Evolutionary conservation across 2,797 vertebrate species (phyloP), one percentile per base, ranked within the genome.

Genomic region (Chiloscyllium punctatum): DNA sequence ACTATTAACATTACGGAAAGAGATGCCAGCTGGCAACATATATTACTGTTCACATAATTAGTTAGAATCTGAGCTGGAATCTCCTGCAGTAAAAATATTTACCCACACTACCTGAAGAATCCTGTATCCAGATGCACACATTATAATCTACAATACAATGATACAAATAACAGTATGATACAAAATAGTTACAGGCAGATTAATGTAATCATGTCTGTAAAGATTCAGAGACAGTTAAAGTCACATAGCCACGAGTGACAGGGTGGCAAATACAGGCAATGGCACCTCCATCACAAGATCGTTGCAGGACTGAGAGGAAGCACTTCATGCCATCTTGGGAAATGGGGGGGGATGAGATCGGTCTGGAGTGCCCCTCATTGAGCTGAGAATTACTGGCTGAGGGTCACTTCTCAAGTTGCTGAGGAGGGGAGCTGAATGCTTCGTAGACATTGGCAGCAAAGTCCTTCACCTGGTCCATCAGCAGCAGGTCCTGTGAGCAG

Each of bases 371-470:
- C 21, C 90, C 42, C 71, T 95, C 94, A 30, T 25, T 33, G 87
- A 15, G 23, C 30, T 18, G 53, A 30, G 13, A 62, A 53, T 16
- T 15, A 90, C 42, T 95, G 13, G 30, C 71, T 53, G 48, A 37
- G 94, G 30, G 42, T 95, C 27, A 77, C 48, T 98, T 98, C 96
- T 98, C 98, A 96, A 98, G 97, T 96, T 98, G 98, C 33, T 98
- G 98, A 94, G 98, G 57, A 8, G 8, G 97, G 33, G 98, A 97
- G 97, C 99, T 99, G 97, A 99, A 99, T 68, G 98, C 98, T 97
- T 99, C 99, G 27, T 99, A 99, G 30, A 99, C 99, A 21, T 98
- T 99, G 96, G 99, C 99, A 3, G 99, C 98, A 96, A 99, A 99
- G 96, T 99, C 98, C 97, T 99, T 99, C 96, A 99, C 98, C 97